Evolutionary conservation across 1,140 invertebrate species (phyloP).

Genomic region (Dryas iulia): DNA sequence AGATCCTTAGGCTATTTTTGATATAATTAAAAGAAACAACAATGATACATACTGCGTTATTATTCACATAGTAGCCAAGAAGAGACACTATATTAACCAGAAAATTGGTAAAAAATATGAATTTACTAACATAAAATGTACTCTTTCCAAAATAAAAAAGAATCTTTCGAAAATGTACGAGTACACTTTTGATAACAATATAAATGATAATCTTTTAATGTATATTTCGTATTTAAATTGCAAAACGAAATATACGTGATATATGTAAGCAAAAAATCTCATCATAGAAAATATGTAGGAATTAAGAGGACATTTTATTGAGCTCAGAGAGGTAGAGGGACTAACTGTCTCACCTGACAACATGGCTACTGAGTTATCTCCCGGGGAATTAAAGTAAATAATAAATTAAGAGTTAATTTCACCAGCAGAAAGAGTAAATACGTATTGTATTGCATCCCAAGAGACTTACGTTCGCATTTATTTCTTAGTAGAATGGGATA

Average conservation of each 20-base stretch:
- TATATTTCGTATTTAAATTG: neutral
- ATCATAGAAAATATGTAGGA: neutral
- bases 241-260: neutral
- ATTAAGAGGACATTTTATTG: neutral
- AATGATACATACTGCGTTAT: neutral
- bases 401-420: slow-evolving; percentile 36
- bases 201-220: neutral
- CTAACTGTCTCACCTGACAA: slow-evolving; percentile 10
- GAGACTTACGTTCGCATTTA: slow-evolving; percentile 13
- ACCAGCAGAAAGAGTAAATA: slow-evolving; percentile 28
- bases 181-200: no score
- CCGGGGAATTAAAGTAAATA: slow-evolving; percentile 31
- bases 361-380: neutral
- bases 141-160: no score
- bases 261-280: neutral
- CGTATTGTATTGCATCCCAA: slow-evolving; percentile 13
- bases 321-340: neutral
- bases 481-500: neutral
- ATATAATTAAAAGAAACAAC: neutral
- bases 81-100: no score
- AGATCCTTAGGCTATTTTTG: neutral
- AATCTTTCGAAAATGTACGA: no score
- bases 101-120: neutral
- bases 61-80: neutral
- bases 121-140: neutral